phyloP scores from a whole-genome alignment of 2,113 vertebrate species.

The Aegotheles bennettii region DNA sequence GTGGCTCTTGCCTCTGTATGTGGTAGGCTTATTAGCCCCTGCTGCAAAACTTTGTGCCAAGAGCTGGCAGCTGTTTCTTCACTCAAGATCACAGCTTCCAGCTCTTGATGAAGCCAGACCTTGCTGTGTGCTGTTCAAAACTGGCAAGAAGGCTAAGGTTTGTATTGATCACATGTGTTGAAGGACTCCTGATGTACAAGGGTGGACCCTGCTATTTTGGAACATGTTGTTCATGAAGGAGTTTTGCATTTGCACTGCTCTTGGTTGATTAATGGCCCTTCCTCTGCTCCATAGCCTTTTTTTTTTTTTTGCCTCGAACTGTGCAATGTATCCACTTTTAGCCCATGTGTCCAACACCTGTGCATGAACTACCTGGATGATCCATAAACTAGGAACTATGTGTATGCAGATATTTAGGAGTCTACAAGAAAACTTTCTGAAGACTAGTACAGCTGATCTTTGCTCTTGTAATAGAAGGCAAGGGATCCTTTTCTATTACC shows the following conservation, averaged over 20 bases:
- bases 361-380: not conserved
- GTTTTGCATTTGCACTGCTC: not conserved
- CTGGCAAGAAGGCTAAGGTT: not conserved
- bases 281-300: not conserved
- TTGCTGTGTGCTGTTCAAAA: not conserved
- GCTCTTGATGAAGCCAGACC: not conserved
- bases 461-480: not conserved
- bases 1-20: not conserved
- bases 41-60: not conserved
- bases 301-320: not conserved
- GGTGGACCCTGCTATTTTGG: not conserved
- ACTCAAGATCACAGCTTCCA: rapidly evolving
- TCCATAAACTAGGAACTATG: not conserved
- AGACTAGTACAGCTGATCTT: not conserved
- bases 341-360: not conserved
- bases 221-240: not conserved
- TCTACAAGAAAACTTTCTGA: not conserved
- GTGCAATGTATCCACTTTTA: not conserved
- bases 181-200: not conserved
- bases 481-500: not conserved
- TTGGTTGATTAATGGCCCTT: not conserved
- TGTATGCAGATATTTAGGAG: not conserved
- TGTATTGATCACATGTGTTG: rapidly evolving
- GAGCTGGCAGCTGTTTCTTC: not conserved
- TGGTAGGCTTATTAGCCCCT: not conserved